Evolutionary conservation across 2,797 vertebrate genomes (phyloP), one percentile per base, ranked within the genome.

Genomic region (Apogon talboti): DNA sequence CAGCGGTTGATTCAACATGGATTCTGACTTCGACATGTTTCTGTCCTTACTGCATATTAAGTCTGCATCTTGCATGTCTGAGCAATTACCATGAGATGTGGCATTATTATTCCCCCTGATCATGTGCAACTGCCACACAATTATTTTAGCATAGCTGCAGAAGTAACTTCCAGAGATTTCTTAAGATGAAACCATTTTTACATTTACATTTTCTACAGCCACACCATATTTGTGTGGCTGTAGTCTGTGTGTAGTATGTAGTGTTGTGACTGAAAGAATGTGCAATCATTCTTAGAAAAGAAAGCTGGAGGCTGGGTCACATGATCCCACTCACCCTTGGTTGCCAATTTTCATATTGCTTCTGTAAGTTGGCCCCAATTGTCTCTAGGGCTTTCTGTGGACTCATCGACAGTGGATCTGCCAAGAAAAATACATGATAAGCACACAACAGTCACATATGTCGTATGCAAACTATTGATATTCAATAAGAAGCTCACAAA

Each of bases 321-420:
- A 18, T 68, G 55, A 58, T 74, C 37, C 37, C 19, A 86, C 96
- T 97, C 86, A 98, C 97, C 93, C 96, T 82, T 11, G 97, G 97
- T 86, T 99, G 97, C 98, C 98, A 99, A 92, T 97, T 99, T 81
- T 99, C 98, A 0, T 99, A 99, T 83, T 99, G 98, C 90, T 99
- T 99, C 93, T 99, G 98, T 42, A 99, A 88, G 78, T 97, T 99
- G 18, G 96, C 96, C 54, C 98, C 97, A 0, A 99, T 99, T 57
- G 96, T 98, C 90, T 99, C 98, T 91, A 99, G 91, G 74, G 97
- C 97, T 79, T 99, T 99, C 88, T 99, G 98, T 12, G 97, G 97
- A 59, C 97, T 98, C 97, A 98, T 99, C 0, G 97, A 99, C 81
- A 99, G 92, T 70, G 98, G 98, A 93, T 99, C 98, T 99, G 89